Percentiles rank a stretch among this genome's conserved stretches.
Evolutionary conservation across 92 coral and sea anemone genomes (phyloP).

Genomic region (Anthopleura xanthogrammica): DNA sequence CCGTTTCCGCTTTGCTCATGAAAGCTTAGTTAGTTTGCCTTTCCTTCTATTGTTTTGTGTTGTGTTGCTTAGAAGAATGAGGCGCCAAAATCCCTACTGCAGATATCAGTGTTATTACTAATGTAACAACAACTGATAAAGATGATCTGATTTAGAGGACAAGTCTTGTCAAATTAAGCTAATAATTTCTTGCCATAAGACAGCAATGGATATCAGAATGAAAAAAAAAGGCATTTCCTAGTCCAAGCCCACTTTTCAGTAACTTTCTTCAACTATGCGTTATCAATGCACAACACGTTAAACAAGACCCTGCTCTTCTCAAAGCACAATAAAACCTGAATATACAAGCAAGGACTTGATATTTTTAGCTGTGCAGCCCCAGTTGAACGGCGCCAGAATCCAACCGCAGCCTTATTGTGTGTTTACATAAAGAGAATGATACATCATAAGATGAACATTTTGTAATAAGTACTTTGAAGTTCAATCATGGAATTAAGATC

Average conservation of each 20-base stretch:
- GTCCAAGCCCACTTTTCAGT: no score
- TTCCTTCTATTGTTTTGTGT: neutral
- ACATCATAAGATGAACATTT: constrained; percentile 12
- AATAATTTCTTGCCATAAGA: no score
- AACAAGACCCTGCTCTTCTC: neutral
- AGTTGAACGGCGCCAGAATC: constrained; percentile 27
- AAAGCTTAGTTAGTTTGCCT: neutral
- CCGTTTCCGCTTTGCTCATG: neutral
- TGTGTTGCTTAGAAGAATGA: neutral
- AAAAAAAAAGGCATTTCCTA: no score
- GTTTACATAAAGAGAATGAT: constrained; percentile 18
- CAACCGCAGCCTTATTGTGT: constrained; percentile 17
- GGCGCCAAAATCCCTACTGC: neutral
- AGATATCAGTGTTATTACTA: neutral
- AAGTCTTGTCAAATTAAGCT: neutral
- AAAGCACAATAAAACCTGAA: neutral
- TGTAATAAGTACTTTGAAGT: constrained; percentile 22
- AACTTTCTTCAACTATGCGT: no score
- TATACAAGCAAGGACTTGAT: neutral
- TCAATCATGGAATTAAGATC: constrained; percentile 24
- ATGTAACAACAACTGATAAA: neutral
- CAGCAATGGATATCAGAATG: no score
- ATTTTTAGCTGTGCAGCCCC: neutral
- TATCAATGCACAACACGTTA: no score
- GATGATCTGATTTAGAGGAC: neutral